Conservation (phyloP, 2,113 vertebrate genomes). For the Prunella fulvescens region DNA sequence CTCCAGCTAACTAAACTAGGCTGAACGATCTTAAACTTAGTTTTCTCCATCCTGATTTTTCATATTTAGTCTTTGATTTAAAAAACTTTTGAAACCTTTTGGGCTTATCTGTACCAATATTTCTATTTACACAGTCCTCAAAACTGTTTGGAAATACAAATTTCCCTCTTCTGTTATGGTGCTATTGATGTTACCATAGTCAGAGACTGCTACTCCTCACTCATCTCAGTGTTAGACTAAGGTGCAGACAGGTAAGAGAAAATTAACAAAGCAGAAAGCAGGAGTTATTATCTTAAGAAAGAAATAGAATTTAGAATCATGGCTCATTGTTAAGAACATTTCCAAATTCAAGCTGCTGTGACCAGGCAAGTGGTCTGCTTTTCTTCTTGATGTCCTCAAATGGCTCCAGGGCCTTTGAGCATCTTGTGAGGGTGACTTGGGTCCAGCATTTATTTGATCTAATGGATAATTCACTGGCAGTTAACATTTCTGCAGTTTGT, state of each 20-base stretch:
- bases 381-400: neutral
- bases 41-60: neutral
- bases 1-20: neutral
- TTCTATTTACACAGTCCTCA: neutral
- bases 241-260: neutral
- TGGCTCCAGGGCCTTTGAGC: neutral
- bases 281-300: neutral
- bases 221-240: neutral
- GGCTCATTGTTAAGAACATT: neutral
- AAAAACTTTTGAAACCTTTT: neutral
- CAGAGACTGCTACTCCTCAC: neutral
- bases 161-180: neutral
- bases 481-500: neutral
- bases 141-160: neutral
- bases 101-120: neutral
- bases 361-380: neutral
- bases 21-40: neutral
- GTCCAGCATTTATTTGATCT: neutral
- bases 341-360: neutral
- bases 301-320: neutral
- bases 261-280: neutral
- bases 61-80: neutral
- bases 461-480: neutral
- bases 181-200: neutral
- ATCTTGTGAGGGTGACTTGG: neutral